Evolutionary conservation across 2,888 invertebrate species (phyloP), one percentile per base, ranked within the genome.

Genomic region (Willowsia nigromaculata): DNA sequence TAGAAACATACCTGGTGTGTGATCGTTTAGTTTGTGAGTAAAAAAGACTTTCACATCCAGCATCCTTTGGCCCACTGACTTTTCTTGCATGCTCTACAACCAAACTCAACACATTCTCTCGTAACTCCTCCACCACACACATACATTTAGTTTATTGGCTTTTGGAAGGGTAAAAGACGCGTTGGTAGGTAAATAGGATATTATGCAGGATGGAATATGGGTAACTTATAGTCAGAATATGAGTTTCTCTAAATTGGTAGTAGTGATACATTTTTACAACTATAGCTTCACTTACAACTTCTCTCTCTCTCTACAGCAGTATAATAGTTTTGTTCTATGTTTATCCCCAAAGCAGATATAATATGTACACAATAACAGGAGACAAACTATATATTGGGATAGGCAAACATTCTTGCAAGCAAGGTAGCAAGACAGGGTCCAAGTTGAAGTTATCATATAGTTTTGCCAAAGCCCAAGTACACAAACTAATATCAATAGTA

Each of bases 271-370:
- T 65, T 68, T n/a, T 84, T 74, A 71, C 56, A 56, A 47, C 22
- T 22, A 33, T 25, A 53, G 68, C 37, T 83, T 84, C 40, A 74
- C 84, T 74, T 84, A 84, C 71, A 74, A 27, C 56, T 56, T n/a
- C 74, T 59, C 27, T 74, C 33, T 62, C n/a, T 62, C 65, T 4
- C 18, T 62, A 13, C 30, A 68, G 37, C 65, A 68, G 65, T n/a
- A 37, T 11, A 59, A 59, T 25, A 6, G 18, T 18, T 68, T 65
- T 30, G 15, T 30, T 65, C 65, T 68, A 15, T 65, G 11, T 68
- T 68, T 68, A 6, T 18, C 37, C 18, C n/a, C 37, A n/a, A 33
- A 68, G 59, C 59, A 30, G 11, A 27, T 18, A 37, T 6, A n/a
- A n/a, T n/a, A n/a, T n/a, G n/a, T 27, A 27, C 27, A 59, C 30